These are phyloP conservation scores for Cyanistes caeruleus DNA, from an alignment of 2,113 vertebrate genomes.

Conservation along the genomic window DNA sequence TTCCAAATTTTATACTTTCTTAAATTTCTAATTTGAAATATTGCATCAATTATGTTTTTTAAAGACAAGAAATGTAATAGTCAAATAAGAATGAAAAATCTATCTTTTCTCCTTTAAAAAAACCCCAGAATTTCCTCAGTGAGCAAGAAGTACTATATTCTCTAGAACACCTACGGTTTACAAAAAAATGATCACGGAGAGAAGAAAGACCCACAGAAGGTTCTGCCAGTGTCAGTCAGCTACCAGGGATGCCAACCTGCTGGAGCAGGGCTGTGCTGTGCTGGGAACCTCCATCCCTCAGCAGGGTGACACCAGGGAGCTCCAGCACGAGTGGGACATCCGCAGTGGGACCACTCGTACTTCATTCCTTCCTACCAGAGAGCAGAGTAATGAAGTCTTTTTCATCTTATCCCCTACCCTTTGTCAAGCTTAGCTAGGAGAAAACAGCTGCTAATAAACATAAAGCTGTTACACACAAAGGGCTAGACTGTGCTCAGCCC, in stretches of 20 bases:
- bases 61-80: not conserved
- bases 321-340: rapidly evolving
- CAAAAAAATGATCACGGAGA: not conserved
- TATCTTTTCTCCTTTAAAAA: not conserved
- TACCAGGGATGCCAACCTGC: rapidly evolving
- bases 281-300: not conserved
- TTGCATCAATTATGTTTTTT: not conserved
- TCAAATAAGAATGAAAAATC: not conserved
- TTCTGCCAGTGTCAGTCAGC: not conserved
- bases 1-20: not conserved
- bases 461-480: conserved; percentile 22
- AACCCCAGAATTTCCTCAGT: not conserved
- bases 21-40: not conserved
- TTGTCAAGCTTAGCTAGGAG: not conserved
- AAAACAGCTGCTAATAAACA: conserved; percentile 38
- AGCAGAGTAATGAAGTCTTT: not conserved
- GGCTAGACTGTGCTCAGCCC: not conserved
- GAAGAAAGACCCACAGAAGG: not conserved
- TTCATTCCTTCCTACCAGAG: not conserved
- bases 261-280: not conserved
- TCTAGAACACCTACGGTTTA: not conserved
- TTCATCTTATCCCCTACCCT: not conserved
- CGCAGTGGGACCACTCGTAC: not conserved
- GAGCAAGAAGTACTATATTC: not conserved
- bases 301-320: not conserved